Percentiles rank a stretch among this genome's conserved stretches.
phyloP scores from a whole-genome alignment of 2,113 vertebrate species.

The Nibea albiflora region DNA sequence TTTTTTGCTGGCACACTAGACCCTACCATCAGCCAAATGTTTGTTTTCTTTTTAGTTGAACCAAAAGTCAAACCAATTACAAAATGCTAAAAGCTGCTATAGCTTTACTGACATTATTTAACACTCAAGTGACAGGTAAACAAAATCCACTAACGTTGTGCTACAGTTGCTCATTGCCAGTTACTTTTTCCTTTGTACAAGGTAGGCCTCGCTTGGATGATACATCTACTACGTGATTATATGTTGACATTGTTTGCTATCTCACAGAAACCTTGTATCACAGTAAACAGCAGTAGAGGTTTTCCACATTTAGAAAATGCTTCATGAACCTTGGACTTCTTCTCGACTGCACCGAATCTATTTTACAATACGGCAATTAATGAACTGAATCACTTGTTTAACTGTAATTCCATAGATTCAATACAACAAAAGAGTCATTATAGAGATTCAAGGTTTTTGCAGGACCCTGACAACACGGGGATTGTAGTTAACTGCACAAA shows the following conservation, averaged over 20 bases:
- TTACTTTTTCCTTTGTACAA: not conserved
- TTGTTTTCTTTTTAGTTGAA: slow-evolving; percentile 2
- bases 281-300: not conserved
- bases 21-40: not conserved
- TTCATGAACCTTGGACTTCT: slow-evolving; percentile 24
- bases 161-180: slow-evolving; percentile 11
- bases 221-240: slow-evolving; percentile 8
- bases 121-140: slow-evolving; percentile 1
- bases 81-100: slow-evolving; percentile 5
- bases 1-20: not conserved
- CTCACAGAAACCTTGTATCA: slow-evolving; percentile 15
- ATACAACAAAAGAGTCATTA: not conserved
- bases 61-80: slow-evolving; percentile 11
- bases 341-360: not conserved
- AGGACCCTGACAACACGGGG: not conserved
- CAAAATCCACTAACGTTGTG: not conserved
- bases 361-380: not conserved
- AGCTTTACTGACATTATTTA: slow-evolving; percentile 4
- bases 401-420: slow-evolving; percentile 2
- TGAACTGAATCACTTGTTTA: not conserved
- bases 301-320: slow-evolving; percentile 36
- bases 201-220: not conserved
- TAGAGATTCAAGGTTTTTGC: slow-evolving; percentile 29
- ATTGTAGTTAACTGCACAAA: slow-evolving; percentile 20
- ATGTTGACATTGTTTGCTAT: not conserved